Percentiles rank a stretch among this genome's conserved stretches.
phyloP scores from a whole-genome alignment of 2,113 vertebrate species.

The Hippocampus guttulatus region DNA sequence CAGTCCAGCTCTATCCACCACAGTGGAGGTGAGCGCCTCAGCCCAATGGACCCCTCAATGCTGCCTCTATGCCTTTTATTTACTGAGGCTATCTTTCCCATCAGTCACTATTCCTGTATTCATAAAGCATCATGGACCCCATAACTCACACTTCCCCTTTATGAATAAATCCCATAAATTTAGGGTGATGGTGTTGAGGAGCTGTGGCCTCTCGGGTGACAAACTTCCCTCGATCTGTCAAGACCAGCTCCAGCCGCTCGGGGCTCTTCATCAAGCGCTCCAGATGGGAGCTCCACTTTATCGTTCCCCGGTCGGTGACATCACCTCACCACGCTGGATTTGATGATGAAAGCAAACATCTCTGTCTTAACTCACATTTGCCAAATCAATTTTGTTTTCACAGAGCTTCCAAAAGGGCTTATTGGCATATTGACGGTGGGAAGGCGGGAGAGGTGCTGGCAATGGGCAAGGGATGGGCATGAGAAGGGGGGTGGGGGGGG shows the following conservation, averaged over 20 bases:
- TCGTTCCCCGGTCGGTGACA: conserved; percentile 96
- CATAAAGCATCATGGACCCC: conserved; percentile 64
- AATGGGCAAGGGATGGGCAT: conserved; percentile 31
- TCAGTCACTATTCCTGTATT: conserved; percentile 84
- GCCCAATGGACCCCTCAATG: conserved; percentile 41
- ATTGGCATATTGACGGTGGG: conserved; percentile 99
- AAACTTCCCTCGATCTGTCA: conserved; percentile 87
- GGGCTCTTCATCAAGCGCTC: conserved; percentile 88
- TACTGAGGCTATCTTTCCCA: conserved; percentile 86
- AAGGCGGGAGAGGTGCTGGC: conserved; percentile 29
- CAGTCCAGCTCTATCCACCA: neutral
- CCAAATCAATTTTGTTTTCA: conserved; percentile 99
- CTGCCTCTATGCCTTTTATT: conserved; percentile 74
- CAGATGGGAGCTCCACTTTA: conserved; percentile 93
- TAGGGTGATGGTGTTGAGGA: conserved; percentile 93
- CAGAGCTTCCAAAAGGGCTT: conserved; percentile 80
- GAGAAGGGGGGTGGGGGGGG: neutral
- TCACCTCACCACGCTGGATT: conserved; percentile 90
- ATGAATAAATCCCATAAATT: conserved; percentile 95
- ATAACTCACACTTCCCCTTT: conserved; percentile 79
- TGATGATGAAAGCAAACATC: conserved; percentile 99
- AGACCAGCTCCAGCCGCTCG: conserved; percentile 79
- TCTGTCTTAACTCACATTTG: conserved; percentile 99
- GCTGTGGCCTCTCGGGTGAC: conserved; percentile 90
- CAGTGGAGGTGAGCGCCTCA: conserved; percentile 28